Base-by-base conservation (phyloP, 2,888 invertebrate species). In the Agonopterix alstromeriana region DNA sequence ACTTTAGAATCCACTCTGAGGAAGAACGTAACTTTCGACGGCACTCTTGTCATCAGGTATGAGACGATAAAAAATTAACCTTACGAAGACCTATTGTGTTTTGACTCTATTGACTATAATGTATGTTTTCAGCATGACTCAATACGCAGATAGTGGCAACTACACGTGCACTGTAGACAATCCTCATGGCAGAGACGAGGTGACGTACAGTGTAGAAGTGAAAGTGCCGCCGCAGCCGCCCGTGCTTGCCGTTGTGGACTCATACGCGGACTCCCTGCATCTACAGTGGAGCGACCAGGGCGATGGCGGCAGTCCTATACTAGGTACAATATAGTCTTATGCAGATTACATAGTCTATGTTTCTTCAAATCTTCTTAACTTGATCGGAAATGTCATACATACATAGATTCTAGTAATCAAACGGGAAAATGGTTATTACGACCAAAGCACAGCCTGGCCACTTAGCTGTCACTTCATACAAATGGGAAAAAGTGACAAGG, bases 131-230 rank as follows among this genome's bases (percentile, higher is more conserved):
- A 89, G 89, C 56, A 86, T 87, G 84, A 89, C 94, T 3, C 95
- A 95, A 72, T 93, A 93, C 58, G 92, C 92, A 14, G 97, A 97
- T 77, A 94, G 94, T 60, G 97, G 96, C 10, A 97, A 97, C 83
- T 98, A 97, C 78, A 95, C 96, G 0, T 98, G 97, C 71, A 88
- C 91, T 36, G 96, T 96, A 0, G 95, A 95, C 67, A 97, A 98
- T 74, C 90, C 91, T 8, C 93, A 95, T 80, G 96, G 96, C 2
- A 92, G 92, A 48, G 97, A 96, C 77, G 94, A 94, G 63, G 95
- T 97, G 53, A 92, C 93, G 0, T 96, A 96, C 76, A 91, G 91
- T 50, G 90, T 95, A 14, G 92, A 91, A 61, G 92, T 93, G 46
- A 89, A 93, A 80, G 96, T 96, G 47, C 96, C 97, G 3, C 97